Conservation (phyloP, 2,113 vertebrate species). For the Chaetura pelagica region DNA sequence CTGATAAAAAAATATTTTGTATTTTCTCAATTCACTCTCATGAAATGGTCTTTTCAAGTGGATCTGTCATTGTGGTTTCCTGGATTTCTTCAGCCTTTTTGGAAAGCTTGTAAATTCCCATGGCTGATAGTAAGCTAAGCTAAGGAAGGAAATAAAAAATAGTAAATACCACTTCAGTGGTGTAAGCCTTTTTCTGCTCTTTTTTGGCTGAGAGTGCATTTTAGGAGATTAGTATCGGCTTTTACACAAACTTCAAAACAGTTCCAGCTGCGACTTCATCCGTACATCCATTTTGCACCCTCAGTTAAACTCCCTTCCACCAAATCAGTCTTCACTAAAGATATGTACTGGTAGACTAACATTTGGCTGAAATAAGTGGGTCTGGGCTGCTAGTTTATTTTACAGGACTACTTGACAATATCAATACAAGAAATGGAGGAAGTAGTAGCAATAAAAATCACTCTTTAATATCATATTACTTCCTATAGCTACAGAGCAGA, state of each 20-base stretch:
- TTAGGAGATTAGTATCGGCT: slow-evolving; percentile 57
- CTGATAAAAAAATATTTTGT: slow-evolving; percentile 8
- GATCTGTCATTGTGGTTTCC: slow-evolving; percentile 61
- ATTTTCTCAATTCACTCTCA: slow-evolving; percentile 23
- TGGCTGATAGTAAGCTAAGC: slow-evolving; percentile 46
- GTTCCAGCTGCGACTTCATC: slow-evolving; percentile 49
- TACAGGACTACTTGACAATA: slow-evolving; percentile 9
- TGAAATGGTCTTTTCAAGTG: slow-evolving; percentile 55
- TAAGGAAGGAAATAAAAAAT: slow-evolving; percentile 58
- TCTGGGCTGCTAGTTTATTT: slow-evolving; percentile 25
- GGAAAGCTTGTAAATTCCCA: slow-evolving; percentile 71
- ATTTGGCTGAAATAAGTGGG: neutral
- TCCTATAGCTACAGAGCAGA: neutral
- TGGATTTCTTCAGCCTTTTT: slow-evolving; percentile 59
- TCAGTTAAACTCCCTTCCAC: slow-evolving; percentile 14
- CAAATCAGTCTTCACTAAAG: neutral
- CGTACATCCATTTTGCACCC: slow-evolving; percentile 23
- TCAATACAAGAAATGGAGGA: slow-evolving; percentile 23
- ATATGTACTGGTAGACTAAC: neutral
- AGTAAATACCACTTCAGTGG: slow-evolving; percentile 60
- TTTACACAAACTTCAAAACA: slow-evolving; percentile 64
- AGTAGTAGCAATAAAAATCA: slow-evolving; percentile 3
- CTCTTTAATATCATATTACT: neutral
- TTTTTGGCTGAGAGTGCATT: slow-evolving; percentile 47
- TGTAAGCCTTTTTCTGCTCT: slow-evolving; percentile 50